phyloP scores from a whole-genome alignment of 2,113 vertebrate genomes.

The Pelobates fuscus region DNA sequence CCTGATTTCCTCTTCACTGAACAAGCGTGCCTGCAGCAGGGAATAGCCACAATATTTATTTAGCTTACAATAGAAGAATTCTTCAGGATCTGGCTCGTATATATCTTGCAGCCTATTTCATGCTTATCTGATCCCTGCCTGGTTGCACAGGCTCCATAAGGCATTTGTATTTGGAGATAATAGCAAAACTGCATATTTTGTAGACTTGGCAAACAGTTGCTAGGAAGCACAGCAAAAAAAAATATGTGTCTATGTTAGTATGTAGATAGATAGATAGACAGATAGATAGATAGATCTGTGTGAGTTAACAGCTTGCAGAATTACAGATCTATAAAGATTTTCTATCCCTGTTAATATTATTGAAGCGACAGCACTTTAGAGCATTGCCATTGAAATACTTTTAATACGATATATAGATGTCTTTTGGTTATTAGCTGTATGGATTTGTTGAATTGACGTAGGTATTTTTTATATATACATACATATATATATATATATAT shows the following conservation, averaged over 20 bases:
- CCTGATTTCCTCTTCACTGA: conserved; percentile 14
- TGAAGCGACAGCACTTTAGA: no score
- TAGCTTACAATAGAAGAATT: conserved; percentile 29
- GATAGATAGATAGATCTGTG: neutral
- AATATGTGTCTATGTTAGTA: neutral
- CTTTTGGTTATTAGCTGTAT: neutral
- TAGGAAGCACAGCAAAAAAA: conserved; percentile 36
- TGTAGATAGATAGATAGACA: neutral
- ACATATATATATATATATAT: neutral
- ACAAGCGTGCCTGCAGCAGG: conserved; percentile 29
- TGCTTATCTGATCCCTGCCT: conserved; percentile 40
- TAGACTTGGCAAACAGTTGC: conserved; percentile 40
- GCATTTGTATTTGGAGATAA: conserved; percentile 43
- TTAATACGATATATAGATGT: neutral
- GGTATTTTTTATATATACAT: no score
- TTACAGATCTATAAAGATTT: neutral
- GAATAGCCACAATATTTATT: conserved; percentile 23
- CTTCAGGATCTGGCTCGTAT: conserved; percentile 17
- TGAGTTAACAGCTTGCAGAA: no score
- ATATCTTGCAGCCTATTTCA: conserved; percentile 22
- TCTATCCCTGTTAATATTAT: neutral
- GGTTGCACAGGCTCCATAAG: conserved; percentile 35
- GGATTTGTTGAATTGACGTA: neutral
- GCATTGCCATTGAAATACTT: neutral
- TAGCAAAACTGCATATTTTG: conserved; percentile 37